phyloP scores from a whole-genome alignment of 2,113 vertebrate genomes.

The Cephalopholis sonnerati region DNA sequence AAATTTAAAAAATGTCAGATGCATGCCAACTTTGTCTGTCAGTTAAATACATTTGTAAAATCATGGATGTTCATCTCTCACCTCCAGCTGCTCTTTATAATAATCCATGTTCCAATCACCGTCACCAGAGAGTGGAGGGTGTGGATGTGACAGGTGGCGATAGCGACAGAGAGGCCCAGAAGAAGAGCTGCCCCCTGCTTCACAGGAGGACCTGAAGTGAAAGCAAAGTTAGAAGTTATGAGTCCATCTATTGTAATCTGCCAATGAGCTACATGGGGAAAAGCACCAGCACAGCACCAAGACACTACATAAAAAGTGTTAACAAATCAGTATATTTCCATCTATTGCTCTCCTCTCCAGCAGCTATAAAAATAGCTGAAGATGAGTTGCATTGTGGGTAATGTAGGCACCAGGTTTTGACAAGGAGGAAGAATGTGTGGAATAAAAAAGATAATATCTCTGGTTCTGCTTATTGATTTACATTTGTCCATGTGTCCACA shows the following conservation, averaged over 20 bases:
- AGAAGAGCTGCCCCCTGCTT: conserved; percentile 88
- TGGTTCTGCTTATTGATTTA: background rate
- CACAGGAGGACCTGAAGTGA: conserved; percentile 84
- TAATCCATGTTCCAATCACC: conserved; percentile 90
- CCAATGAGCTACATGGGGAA: background rate
- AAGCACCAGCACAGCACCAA: background rate
- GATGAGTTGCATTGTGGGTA: background rate
- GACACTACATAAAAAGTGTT: background rate
- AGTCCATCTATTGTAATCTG: too few relatives aligned
- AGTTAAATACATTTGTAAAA: conserved; percentile 3
- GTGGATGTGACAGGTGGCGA: conserved; percentile 89
- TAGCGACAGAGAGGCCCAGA: conserved; percentile 85
- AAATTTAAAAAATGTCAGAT: background rate
- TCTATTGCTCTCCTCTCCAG: background rate
- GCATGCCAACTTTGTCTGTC: background rate
- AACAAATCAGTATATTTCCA: too few relatives aligned
- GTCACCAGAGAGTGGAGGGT: conserved; percentile 90
- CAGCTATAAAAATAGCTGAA: background rate
- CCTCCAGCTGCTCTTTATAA: conserved; percentile 89
- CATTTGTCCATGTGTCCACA: too few relatives aligned
- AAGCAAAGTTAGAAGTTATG: background rate
- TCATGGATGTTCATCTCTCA: conserved; percentile 54
- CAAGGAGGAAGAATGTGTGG: background rate
- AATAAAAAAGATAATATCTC: background rate
- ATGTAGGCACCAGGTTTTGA: background rate